Percentiles rank a stretch among this genome's conserved stretches.
phyloP scores from a whole-genome alignment of 2,888 invertebrate species.

The Calephelis perditalis region DNA sequence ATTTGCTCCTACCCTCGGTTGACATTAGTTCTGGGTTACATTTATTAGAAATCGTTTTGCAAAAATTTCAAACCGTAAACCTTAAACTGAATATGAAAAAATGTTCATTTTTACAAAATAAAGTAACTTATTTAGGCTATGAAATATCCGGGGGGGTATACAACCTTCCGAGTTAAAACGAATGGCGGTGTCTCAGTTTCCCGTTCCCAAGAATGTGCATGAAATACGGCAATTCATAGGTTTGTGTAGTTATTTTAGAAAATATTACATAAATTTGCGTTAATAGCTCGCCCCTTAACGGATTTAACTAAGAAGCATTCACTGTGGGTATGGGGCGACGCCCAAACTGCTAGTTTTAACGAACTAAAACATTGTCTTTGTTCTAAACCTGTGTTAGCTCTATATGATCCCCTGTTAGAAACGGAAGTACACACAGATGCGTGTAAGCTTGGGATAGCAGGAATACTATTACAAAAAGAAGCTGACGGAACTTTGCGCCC shows the following conservation, averaged over 20 bases:
- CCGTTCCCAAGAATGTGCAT: constrained; percentile 30
- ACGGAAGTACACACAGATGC: constrained; percentile 21
- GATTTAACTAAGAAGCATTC: constrained; percentile 32
- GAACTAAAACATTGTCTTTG: constrained; percentile 28
- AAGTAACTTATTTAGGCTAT: constrained; percentile 32
- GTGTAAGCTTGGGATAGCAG: constrained; percentile 33
- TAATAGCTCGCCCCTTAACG: constrained; percentile 33
- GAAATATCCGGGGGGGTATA: constrained; percentile 30
- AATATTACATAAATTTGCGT: constrained; percentile 35
- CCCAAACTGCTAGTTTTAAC: constrained; percentile 25
- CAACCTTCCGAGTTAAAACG: constrained; percentile 30
- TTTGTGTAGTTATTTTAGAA: constrained; percentile 34
- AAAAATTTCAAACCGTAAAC: constrained; percentile 22
- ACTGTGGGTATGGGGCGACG: constrained; percentile 26
- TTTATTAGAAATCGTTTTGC: constrained; percentile 22
- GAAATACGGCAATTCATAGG: constrained; percentile 36
- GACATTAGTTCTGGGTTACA: constrained; percentile 25
- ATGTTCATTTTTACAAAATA: constrained; percentile 32
- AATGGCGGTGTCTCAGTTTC: constrained; percentile 29
- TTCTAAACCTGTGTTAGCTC: constrained; percentile 31
- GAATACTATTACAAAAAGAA: constrained; percentile 36
- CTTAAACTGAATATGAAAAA: constrained; percentile 33
- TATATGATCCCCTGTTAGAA: constrained; percentile 30
- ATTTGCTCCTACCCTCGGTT: constrained; percentile 10
- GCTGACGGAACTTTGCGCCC: constrained; percentile 28